A percentile compares a stretch with the other conserved stretches of the same genome.
Conservation (phyloP, 2,888 invertebrate genomes). For the Drosophila melanocephala region DNA sequence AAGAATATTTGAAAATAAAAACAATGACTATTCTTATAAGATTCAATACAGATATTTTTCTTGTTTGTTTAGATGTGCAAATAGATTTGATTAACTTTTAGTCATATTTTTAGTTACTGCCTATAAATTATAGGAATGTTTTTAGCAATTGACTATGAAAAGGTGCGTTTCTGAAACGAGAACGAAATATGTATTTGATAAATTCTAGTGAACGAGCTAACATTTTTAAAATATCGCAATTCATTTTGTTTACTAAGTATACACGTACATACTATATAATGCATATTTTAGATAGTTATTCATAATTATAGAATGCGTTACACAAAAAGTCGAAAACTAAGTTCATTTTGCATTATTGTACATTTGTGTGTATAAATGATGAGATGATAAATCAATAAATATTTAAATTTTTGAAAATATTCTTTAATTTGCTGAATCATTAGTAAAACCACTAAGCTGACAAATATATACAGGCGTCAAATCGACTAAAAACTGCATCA, state of each 20-base stretch:
- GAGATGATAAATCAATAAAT: slow-evolving; percentile 71
- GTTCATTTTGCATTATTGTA: slow-evolving; percentile 63
- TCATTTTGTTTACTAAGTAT: slow-evolving; percentile 40
- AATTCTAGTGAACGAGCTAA: slow-evolving; percentile 28
- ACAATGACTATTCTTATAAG: slow-evolving; percentile 23
- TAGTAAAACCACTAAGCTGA: not conserved
- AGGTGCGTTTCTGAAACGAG: slow-evolving; percentile 52
- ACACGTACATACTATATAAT: slow-evolving; percentile 31
- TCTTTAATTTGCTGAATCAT: not conserved
- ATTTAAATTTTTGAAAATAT: slow-evolving; percentile 51
- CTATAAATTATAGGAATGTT: slow-evolving; percentile 46
- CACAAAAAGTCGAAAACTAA: slow-evolving; percentile 56
- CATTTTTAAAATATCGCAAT: slow-evolving; percentile 37
- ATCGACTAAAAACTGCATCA: too few species aligned
- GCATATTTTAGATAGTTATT: slow-evolving; percentile 57
- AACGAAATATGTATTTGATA: slow-evolving; percentile 24
- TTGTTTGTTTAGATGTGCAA: slow-evolving; percentile 52
- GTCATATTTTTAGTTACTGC: slow-evolving; percentile 72
- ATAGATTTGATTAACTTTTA: slow-evolving; percentile 61
- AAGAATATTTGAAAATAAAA: slow-evolving; percentile 8
- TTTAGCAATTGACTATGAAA: slow-evolving; percentile 59
- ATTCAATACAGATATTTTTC: slow-evolving; percentile 19
- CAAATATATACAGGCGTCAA: not conserved
- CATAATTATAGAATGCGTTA: slow-evolving; percentile 55
- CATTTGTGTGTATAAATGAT: slow-evolving; percentile 69